phyloP scores from a whole-genome alignment of 2,113 vertebrate species.

The Atlantisia rogersi region DNA sequence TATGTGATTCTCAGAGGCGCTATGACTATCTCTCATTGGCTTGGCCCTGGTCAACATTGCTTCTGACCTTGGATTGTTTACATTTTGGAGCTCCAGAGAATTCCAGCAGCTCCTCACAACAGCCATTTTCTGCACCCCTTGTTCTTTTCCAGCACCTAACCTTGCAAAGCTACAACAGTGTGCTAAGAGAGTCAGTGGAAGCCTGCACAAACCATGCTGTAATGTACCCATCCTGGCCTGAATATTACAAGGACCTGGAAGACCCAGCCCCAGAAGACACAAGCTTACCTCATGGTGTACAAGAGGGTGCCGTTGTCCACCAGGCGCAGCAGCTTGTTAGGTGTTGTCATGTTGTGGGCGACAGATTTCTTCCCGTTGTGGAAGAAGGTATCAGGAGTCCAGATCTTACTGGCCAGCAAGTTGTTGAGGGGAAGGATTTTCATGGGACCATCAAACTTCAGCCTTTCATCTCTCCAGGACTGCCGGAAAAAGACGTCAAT shows the following conservation, averaged over 20 bases:
- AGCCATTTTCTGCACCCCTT: too few relatives aligned
- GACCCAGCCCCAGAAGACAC: not conserved
- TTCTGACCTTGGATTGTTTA: too few relatives aligned
- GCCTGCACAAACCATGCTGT: not conserved
- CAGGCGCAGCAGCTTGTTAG: slow-evolving; percentile 94
- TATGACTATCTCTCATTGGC: too few relatives aligned
- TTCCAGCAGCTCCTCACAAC: too few relatives aligned
- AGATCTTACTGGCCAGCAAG: slow-evolving; percentile 96
- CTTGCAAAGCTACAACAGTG: too few relatives aligned
- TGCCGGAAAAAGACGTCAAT: slow-evolving; percentile 99
- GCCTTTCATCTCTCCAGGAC: slow-evolving; percentile 95
- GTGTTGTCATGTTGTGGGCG: slow-evolving; percentile 98
- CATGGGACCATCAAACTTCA: slow-evolving; percentile 98
- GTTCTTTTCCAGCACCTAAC: too few relatives aligned
- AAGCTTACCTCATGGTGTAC: slow-evolving; percentile 94
- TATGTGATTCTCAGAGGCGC: too few relatives aligned
- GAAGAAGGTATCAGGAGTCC: slow-evolving; percentile 99
- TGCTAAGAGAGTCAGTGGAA: not conserved
- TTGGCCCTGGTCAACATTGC: too few relatives aligned
- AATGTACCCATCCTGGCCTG: not conserved
- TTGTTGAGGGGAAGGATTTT: slow-evolving; percentile 96
- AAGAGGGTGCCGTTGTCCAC: slow-evolving; percentile 95
- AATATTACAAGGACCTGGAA: not conserved
- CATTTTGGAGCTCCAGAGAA: too few relatives aligned
- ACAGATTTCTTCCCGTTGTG: slow-evolving; percentile 98